Percentiles rank a stretch among this genome's conserved stretches.
Conservation (phyloP, 2,797 vertebrate species). For the Ctenopoma kingsleyae region DNA sequence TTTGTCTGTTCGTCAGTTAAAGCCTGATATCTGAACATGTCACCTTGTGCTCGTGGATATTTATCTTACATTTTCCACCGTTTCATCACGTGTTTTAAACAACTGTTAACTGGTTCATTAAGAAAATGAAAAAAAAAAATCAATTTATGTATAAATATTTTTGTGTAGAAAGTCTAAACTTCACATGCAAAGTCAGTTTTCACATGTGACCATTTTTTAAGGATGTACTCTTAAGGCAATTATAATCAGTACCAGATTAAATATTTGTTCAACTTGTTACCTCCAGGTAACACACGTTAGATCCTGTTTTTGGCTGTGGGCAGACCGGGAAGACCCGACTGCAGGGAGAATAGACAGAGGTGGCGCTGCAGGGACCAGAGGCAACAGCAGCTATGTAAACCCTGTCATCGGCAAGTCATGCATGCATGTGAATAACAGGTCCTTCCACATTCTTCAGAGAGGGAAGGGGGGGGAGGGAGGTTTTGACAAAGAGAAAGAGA, state of each 20-base stretch:
- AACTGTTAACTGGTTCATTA: too few relatives aligned
- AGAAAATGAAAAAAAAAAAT: too few relatives aligned
- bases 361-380: constrained; percentile 28
- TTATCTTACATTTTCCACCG: too few relatives aligned
- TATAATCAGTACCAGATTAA: background rate
- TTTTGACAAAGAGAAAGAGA: constrained; percentile 15
- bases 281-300: background rate
- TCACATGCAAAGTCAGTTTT: background rate
- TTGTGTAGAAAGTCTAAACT: background rate
- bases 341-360: background rate
- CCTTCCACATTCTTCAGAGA: constrained; percentile 78
- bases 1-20: too few relatives aligned
- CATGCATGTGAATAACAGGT: constrained; percentile 74
- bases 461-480: constrained; percentile 40
- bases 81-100: too few relatives aligned
- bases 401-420: constrained; percentile 68
- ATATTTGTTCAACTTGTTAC: constrained; percentile 4
- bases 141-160: too few relatives aligned
- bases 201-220: background rate
- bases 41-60: too few relatives aligned
- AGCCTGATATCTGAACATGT: too few relatives aligned
- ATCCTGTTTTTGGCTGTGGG: constrained; percentile 1
- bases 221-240: background rate
- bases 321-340: background rate
- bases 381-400: constrained; percentile 46